Evolutionary conservation across 2,113 vertebrate genomes (phyloP).

Genomic region (Pampusana beccarii): DNA sequence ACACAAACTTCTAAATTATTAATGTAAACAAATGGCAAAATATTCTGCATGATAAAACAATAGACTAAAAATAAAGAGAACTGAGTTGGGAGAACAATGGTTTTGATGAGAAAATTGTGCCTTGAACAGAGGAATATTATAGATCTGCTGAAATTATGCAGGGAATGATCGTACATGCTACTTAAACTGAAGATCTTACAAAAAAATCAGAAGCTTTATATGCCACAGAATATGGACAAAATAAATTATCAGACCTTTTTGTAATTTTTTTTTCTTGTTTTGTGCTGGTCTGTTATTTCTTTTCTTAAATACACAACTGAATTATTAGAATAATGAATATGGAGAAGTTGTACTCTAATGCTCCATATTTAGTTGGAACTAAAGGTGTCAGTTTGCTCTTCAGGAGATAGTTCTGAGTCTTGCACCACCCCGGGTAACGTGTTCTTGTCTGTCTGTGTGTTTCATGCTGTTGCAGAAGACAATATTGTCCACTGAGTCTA

Average conservation of each 20-base stretch:
- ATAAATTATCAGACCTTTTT: not conserved
- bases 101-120: conserved; percentile 27
- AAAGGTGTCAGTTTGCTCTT: not conserved
- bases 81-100: not conserved
- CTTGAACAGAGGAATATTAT: not conserved
- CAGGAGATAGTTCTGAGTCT: not conserved
- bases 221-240: not conserved
- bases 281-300: not conserved
- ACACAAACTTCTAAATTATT: not conserved
- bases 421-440: fast-evolving
- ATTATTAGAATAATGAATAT: not conserved
- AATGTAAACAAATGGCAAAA: not conserved
- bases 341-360: not conserved
- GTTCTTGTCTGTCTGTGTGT: not conserved
- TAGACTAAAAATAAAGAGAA: not conserved
- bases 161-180: not conserved
- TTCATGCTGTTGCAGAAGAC: not conserved
- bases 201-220: not conserved
- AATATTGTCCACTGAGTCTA: not conserved
- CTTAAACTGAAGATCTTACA: not conserved
- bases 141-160: not conserved
- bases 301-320: not conserved
- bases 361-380: not conserved
- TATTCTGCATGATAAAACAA: not conserved
- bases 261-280: not conserved